Percentiles rank a stretch among this genome's conserved stretches.
These are phyloP conservation scores for Rhodophaea formosa DNA, from an alignment of 2,888 invertebrate genomes.

Conservation along the genomic window DNA sequence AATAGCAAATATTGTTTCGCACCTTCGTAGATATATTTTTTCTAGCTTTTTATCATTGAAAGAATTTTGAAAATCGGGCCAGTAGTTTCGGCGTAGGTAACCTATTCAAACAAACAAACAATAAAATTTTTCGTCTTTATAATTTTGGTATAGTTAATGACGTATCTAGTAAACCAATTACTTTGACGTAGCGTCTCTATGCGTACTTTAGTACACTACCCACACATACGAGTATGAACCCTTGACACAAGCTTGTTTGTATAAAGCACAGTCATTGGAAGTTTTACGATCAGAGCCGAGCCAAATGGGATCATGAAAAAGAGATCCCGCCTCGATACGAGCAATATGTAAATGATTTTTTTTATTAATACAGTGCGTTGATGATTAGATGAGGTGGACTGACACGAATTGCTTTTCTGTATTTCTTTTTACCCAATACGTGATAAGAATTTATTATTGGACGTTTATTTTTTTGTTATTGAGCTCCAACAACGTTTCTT, in stretches of 20 bases:
- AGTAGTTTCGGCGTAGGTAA: too few relatives aligned
- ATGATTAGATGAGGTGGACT: constrained; percentile 36
- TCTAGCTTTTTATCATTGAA: too few relatives aligned
- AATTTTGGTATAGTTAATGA: too few relatives aligned
- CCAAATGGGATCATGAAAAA: constrained; percentile 67
- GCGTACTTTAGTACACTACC: constrained; percentile 2
- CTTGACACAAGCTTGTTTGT: constrained; percentile 43
- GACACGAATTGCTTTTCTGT: neutral
- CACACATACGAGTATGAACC: constrained; percentile 25
- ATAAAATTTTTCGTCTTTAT: too few relatives aligned
- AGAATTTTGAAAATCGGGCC: too few relatives aligned
- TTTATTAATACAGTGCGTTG: constrained; percentile 38
- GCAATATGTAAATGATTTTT: constrained; percentile 57
- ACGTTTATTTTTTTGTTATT: neutral
- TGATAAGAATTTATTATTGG: neutral
- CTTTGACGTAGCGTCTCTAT: neutral
- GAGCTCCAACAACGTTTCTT: too few relatives aligned
- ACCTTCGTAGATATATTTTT: too few relatives aligned
- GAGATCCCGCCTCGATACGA: constrained; percentile 48
- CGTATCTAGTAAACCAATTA: neutral
- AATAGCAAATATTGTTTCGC: too few relatives aligned
- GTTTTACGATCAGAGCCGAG: constrained; percentile 41
- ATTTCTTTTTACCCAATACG: neutral
- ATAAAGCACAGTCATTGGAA: constrained; percentile 36
- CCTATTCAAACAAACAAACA: too few relatives aligned